These are phyloP conservation scores for Podiceps cristatus DNA, from an alignment of 2,113 vertebrate species.

Conservation along the genomic window DNA sequence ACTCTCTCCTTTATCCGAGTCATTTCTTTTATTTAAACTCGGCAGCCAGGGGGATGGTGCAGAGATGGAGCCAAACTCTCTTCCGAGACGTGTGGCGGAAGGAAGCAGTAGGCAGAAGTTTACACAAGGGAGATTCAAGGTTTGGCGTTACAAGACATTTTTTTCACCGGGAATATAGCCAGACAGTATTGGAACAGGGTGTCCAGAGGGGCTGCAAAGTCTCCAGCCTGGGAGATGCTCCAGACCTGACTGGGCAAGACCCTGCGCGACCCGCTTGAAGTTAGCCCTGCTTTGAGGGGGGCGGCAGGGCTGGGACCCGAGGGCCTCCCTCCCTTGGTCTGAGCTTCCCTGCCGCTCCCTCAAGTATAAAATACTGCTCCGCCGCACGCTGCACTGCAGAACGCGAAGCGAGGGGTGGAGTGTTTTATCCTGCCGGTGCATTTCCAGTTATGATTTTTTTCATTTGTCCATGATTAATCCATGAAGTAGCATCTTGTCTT, in stretches of 20 bases:
- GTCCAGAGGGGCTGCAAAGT: background rate
- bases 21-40: background rate
- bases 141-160: background rate
- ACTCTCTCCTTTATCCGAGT: background rate
- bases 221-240: background rate
- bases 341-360: background rate
- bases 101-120: background rate
- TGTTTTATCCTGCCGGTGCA: too few relatives aligned
- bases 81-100: rapidly evolving
- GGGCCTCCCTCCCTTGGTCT: background rate
- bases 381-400: background rate
- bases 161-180: background rate
- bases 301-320: background rate
- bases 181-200: background rate
- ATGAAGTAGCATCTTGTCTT: background rate
- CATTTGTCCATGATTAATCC: background rate
- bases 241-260: background rate
- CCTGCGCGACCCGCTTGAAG: background rate
- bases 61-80: background rate
- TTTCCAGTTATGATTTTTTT: background rate
- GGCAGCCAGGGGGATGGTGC: background rate
- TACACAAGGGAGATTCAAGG: background rate
- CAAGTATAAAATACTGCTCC: background rate
- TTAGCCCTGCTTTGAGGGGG: background rate
- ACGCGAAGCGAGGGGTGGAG: background rate